Evolutionary conservation across 1,140 invertebrate genomes (phyloP).

Genomic region (Bombus sibiricus): DNA sequence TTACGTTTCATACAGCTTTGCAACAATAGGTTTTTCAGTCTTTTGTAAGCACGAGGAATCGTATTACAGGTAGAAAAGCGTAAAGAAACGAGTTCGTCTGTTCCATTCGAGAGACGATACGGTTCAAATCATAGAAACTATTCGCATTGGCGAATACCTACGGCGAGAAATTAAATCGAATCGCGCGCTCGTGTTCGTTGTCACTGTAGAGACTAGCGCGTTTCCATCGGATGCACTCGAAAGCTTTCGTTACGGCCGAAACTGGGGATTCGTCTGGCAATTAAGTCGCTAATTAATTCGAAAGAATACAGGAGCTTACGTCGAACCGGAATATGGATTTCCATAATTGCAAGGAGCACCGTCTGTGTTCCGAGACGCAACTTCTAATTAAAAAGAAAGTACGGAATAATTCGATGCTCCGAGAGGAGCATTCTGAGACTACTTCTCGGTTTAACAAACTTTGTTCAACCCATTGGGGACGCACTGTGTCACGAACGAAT

Average conservation of each 20-base stretch:
- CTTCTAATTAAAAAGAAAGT: constrained; percentile 49
- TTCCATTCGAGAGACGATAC: constrained; percentile 28
- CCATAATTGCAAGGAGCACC: constrained; percentile 37
- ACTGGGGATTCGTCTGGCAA: not conserved
- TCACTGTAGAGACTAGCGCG: not conserved
- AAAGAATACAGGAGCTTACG: constrained; percentile 15
- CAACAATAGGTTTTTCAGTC: not conserved
- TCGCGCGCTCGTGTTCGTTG: not conserved
- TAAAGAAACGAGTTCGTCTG: constrained; percentile 56
- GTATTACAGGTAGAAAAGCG: constrained; percentile 45
- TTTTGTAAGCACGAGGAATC: constrained; percentile 4
- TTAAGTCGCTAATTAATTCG: constrained; percentile 40
- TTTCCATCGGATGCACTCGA: constrained; percentile 39
- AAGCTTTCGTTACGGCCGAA: not conserved
- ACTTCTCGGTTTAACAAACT: constrained; percentile 1
- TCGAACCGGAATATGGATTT: constrained; percentile 30
- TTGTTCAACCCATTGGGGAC: not conserved
- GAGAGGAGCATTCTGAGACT: not conserved
- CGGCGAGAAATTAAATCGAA: not conserved
- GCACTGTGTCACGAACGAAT: not conserved
- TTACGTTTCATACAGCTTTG: not conserved
- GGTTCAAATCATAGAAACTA: constrained; percentile 22
- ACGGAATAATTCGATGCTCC: constrained; percentile 2
- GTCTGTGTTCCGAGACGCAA: constrained; percentile 30
- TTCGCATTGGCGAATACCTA: not conserved